phyloP scores from a whole-genome alignment of 2,113 vertebrate genomes.

The Petroica traversi region DNA sequence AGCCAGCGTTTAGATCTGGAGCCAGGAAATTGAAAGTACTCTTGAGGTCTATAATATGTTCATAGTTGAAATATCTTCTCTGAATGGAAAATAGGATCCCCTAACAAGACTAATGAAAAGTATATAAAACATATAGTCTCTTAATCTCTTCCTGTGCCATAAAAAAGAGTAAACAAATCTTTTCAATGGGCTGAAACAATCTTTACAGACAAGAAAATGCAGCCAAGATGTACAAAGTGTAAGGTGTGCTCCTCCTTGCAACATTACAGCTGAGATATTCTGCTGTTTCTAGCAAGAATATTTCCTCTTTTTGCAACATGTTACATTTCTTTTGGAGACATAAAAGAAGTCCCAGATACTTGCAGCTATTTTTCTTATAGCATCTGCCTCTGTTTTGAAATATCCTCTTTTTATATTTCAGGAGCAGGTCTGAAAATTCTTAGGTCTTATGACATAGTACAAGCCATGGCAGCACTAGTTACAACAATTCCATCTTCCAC shows the following conservation, averaged over 20 bases:
- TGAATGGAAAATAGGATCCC: neutral
- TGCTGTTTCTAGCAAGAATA: neutral
- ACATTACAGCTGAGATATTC: neutral
- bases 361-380: neutral
- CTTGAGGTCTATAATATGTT: neutral
- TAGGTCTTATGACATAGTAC: neutral
- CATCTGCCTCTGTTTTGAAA: neutral
- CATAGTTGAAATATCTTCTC: neutral
- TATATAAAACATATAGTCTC: neutral
- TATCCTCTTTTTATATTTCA: neutral
- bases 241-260: neutral
- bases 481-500: neutral
- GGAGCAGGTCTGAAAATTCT: neutral
- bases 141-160: neutral
- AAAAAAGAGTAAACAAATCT: neutral
- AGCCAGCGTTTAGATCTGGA: neutral
- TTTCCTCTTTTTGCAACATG: neutral
- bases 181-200: neutral
- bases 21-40: conserved; percentile 8
- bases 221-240: neutral
- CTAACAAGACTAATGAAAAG: neutral
- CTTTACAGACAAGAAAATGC: neutral
- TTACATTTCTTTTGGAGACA: neutral
- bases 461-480: neutral
- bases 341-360: neutral